A percentile compares a stretch with the other conserved stretches of the same genome.
Conservation (phyloP, 2,888 invertebrate genomes). For the Terebella lapidaria region DNA sequence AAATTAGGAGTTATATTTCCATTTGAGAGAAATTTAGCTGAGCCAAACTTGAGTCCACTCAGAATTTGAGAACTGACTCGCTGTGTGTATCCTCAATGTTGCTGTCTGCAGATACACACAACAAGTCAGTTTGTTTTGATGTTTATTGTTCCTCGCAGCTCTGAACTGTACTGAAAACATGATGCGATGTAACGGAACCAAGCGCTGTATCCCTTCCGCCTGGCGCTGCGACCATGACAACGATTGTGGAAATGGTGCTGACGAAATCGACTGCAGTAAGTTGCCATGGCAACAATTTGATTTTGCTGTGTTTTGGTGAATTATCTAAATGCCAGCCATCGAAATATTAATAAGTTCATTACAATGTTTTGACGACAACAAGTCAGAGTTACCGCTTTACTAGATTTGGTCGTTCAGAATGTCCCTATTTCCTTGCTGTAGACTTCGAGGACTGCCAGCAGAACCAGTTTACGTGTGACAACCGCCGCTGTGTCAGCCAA, state of each 20-base stretch:
- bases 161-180: conserved; percentile 5
- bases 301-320: not conserved
- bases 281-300: not conserved
- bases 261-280: conserved; percentile 57
- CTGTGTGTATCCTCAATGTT: no score
- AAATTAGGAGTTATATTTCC: no score
- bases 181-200: conserved; percentile 58
- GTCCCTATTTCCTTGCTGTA: not conserved
- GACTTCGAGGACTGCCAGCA: conserved; percentile 63
- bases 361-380: not conserved
- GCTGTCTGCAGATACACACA: no score
- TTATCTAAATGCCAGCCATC: not conserved
- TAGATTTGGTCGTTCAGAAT: no score
- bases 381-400: no score
- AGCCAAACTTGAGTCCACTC: no score
- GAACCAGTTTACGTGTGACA: conserved; percentile 91
- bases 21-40: no score
- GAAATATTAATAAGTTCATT: not conserved
- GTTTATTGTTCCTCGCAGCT: no score
- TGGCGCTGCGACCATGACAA: conserved; percentile 35
- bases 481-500: conserved; percentile 63
- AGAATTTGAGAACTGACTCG: no score
- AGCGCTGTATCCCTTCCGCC: conserved; percentile 58
- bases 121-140: no score
- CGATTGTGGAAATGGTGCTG: conserved; percentile 67